phyloP scores from a whole-genome alignment of 2,888 invertebrate species.

The Tenthredo scrophulariae region DNA sequence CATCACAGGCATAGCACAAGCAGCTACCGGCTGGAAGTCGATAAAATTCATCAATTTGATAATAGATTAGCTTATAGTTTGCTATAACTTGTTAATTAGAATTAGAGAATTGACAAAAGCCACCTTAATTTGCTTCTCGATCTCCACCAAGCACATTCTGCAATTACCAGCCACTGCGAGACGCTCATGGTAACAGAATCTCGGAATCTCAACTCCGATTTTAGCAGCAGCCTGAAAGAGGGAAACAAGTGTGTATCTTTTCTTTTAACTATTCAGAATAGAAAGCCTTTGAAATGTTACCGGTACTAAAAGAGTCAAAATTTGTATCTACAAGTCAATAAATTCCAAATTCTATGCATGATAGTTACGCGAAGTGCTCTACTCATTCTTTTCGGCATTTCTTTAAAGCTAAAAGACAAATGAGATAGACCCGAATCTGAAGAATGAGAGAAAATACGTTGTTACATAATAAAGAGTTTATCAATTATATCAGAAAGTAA shows the following conservation, averaged over 20 bases:
- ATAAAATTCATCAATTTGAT: constrained; percentile 11
- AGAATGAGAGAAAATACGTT: background rate
- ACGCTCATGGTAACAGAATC: constrained; percentile 99
- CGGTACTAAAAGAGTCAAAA: background rate
- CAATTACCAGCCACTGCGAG: constrained; percentile 99
- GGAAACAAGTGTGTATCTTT: constrained; percentile 44
- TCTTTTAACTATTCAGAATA: background rate
- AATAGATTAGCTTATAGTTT: background rate
- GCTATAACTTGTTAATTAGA: background rate
- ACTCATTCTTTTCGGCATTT: background rate
- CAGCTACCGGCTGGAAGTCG: constrained; percentile 89
- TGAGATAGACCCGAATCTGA: background rate
- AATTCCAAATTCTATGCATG: background rate
- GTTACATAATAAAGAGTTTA: background rate
- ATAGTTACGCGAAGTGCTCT: background rate
- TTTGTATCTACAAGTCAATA: background rate
- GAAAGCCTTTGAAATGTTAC: background rate
- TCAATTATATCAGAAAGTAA: no score
- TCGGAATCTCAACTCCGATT: constrained; percentile 97
- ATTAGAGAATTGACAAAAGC: constrained; percentile 68
- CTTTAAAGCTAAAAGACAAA: background rate
- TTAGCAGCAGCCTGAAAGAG: constrained; percentile 91
- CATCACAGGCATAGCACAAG: constrained; percentile 99
- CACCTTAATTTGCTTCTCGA: constrained; percentile 95
- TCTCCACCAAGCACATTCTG: constrained; percentile 99